Evolutionary conservation across 2,888 invertebrate species (phyloP), one percentile per base, ranked within the genome.

Genomic region (Caenorhabditis zanzibari): DNA sequence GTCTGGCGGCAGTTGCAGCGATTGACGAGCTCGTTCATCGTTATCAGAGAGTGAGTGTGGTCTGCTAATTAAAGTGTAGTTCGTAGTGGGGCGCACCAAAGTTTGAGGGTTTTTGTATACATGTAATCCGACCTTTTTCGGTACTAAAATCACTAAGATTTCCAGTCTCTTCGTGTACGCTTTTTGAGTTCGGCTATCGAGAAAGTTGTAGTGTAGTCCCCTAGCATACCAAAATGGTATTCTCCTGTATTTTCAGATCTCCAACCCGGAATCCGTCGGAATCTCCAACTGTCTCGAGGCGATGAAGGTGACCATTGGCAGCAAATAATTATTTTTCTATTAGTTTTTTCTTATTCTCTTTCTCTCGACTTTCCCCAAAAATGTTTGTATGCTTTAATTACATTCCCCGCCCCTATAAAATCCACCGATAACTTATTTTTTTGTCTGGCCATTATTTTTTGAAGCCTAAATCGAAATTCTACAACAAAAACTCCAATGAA

Each of bases 11-110:
- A 1, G 68, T 58, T 2, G 66, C 61, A 1, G 77, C 82, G 4
- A 59, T 82, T n/a, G 63, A 82, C n/a, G 54, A 64, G 54, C 58
- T 82, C 9, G 69, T 79, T n/a, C 47, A 82, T 49, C 73, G 77
- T 35, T 82, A 82, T 66, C 72, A 72, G 35, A 74, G 63, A 26
- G 76, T 76, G 24, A 2, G 26, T 22, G 22, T n/a, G n/a, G n/a
- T n/a, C n/a, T n/a, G 52, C 19, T 49, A 5, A 4, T 49, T 2
- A 6, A 26, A 10, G 6, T n/a, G 28, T 49, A 49, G 38, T 35
- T 41, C 14, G 41, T 32, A n/a, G 28, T 26, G 2, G 35, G 10
- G 32, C 35, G 7, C 5, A 32, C 32, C 32, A 32, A 32, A 32
- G 7, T 6, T 7, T 44, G 32, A 32, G 7, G 7, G 7, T 6